A percentile compares a stretch with the other conserved stretches of the same genome.
phyloP scores from a whole-genome alignment of 2,797 vertebrate species.

The Rhodeus uyekii region DNA sequence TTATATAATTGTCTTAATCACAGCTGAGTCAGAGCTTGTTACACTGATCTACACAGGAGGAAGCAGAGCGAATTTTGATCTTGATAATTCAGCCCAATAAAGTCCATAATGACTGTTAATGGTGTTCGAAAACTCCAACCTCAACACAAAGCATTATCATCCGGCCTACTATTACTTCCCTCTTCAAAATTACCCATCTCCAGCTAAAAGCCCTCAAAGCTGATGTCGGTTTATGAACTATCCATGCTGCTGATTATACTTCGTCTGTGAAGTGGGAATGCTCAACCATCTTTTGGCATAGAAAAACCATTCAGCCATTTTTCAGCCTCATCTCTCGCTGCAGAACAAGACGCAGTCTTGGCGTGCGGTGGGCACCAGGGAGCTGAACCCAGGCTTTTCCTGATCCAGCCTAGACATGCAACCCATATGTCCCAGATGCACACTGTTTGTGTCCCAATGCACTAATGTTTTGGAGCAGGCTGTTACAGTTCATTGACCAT shows the following conservation, averaged over 20 bases:
- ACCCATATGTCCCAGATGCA: conserved; percentile 41
- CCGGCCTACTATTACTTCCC: conserved; percentile 36
- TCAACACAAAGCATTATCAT: conserved; percentile 39
- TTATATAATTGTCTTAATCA: conserved; percentile 35
- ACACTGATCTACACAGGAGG: conserved; percentile 35
- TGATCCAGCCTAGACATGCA: conserved; percentile 18
- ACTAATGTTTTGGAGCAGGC: conserved; percentile 64
- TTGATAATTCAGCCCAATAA: conserved; percentile 53
- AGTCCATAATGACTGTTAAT: conserved; percentile 48
- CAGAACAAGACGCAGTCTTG: neutral
- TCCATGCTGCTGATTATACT: conserved; percentile 24
- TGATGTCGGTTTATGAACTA: conserved; percentile 21
- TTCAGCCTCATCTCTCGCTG: neutral
- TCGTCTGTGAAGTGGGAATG: neutral
- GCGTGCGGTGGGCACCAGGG: neutral
- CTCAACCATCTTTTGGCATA: neutral
- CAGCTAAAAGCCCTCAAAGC: conserved; percentile 2
- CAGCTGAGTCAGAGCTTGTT: conserved; percentile 22
- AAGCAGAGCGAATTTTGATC: conserved; percentile 39
- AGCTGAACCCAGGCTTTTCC: neutral
- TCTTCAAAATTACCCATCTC: conserved; percentile 32
- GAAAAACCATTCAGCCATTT: neutral
- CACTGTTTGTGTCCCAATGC: conserved; percentile 55
- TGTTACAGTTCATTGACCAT: conserved; percentile 54
- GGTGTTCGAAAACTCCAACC: conserved; percentile 45